Evolutionary conservation across 2,797 vertebrate species (phyloP).

Genomic region (Cuniculus paca): DNA sequence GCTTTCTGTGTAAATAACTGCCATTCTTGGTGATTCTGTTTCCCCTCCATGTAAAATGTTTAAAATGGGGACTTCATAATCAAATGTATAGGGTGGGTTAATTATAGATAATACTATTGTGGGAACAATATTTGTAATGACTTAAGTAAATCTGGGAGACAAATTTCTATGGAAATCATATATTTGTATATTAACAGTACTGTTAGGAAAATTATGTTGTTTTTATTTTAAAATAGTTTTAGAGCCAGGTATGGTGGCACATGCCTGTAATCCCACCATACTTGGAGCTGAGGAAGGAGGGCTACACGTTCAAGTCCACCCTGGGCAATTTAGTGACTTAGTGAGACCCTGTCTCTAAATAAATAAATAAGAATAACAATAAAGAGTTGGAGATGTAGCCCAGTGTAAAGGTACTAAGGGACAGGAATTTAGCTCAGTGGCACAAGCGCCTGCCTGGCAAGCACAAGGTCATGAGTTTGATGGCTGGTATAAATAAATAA

Average conservation of each 20-base stretch:
- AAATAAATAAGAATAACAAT: not conserved
- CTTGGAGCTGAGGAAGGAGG: not conserved
- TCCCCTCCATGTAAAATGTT: not conserved
- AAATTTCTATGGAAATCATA: not conserved
- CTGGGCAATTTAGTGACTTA: not conserved
- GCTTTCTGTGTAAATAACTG: slow-evolving; percentile 24
- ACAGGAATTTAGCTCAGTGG: too few relatives aligned
- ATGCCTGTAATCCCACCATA: not conserved
- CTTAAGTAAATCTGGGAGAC: not conserved
- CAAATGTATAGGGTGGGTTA: not conserved
- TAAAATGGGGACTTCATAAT: not conserved
- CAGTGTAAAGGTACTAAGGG: not conserved
- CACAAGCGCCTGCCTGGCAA: too few relatives aligned
- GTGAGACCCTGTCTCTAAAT: not conserved
- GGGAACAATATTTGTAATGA: not conserved
- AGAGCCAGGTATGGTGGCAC: not conserved
- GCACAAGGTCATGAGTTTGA: too few relatives aligned
- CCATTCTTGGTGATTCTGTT: not conserved
- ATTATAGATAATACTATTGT: not conserved
- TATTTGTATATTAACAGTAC: not conserved
- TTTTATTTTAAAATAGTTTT: slow-evolving; percentile 23
- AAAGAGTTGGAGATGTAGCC: not conserved
- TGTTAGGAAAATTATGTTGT: not conserved
- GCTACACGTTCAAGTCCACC: not conserved
- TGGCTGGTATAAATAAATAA: too few relatives aligned